phyloP scores from a whole-genome alignment of 2,888 invertebrate genomes.

The Thyatira batis region DNA sequence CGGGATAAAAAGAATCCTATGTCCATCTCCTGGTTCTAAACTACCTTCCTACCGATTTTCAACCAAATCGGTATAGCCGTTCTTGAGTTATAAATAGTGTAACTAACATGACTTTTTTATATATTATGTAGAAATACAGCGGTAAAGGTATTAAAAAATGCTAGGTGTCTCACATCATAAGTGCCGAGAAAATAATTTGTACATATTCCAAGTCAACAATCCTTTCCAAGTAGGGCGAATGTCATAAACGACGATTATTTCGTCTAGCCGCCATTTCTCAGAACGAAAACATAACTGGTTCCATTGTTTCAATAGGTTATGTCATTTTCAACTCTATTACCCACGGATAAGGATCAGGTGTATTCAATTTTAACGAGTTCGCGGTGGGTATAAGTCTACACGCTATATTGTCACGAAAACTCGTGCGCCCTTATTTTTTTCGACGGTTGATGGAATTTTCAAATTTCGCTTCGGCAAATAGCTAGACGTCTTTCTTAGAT shows the following conservation, averaged over 20 bases:
- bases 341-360: constrained; percentile 20
- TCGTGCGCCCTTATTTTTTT: constrained; percentile 70
- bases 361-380: constrained; percentile 16
- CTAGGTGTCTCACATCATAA: neutral
- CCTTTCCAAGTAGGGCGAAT: constrained; percentile 37
- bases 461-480: constrained; percentile 15
- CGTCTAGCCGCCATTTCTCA: constrained; percentile 56
- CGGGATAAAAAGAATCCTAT: too few species aligned
- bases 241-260: constrained; percentile 53
- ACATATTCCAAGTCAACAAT: constrained; percentile 32
- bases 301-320: constrained; percentile 21
- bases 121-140: too few species aligned
- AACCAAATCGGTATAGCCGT: too few species aligned
- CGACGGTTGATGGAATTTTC: constrained; percentile 21
- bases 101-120: too few species aligned
- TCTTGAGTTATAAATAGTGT: too few species aligned
- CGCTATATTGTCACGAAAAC: constrained; percentile 68
- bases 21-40: too few species aligned
- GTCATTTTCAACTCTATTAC: constrained; percentile 38
- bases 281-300: constrained; percentile 36
- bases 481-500: neutral
- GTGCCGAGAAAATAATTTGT: constrained; percentile 13
- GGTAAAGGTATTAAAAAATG: neutral
- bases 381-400: constrained; percentile 36
- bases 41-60: too few species aligned